Evolutionary conservation across 2,888 invertebrate genomes (phyloP), one percentile per base, ranked within the genome.

Genomic region (Drosophila eohydei): DNA sequence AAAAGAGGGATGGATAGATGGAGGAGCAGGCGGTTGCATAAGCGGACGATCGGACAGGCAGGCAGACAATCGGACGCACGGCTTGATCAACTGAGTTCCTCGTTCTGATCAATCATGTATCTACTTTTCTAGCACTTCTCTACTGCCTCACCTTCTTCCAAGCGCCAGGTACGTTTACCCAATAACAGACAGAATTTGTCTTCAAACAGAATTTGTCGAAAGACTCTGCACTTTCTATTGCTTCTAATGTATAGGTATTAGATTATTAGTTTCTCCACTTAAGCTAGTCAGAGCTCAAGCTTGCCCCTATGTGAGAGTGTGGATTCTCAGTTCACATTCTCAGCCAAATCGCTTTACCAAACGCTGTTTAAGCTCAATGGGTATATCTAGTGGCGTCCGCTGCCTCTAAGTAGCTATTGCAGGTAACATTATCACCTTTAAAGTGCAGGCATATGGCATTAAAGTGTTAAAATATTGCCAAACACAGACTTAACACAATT

Each of bases 401-500:
- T 46, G 14, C 46, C 11, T 30, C 12, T 2, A 50, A n/a, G 11
- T 9, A 50, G 48, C 32, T 32, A 11, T 50, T 11, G 5, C 48
- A 16, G 48, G 48, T 30, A 5, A 8, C 54, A 54, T 38, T 38
- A 54, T n/a, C 26, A n/a, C 38, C 26, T n/a, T 81, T 79, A 74
- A 80, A 77, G 74, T 74, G 81, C 73, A 28, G 38, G 26, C n/a
- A 50, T 50, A 50, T 50, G 32, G 30, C 48, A 50, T 50, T 50
- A 50, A 50, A 50, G 48, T 38, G 38, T n/a, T 38, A 60, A 78
- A 81, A 80, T 84, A 62, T 75, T 48, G 62, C 48, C 50, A 72
- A 59, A 61, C 62, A 69, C 56, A 54, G 30, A 46, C 30, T 30
- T 34, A 46, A 41, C 57, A 66, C 44, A 68, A 36, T 56, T 46